Conservation (phyloP, 2,797 vertebrate genomes). For the Gadopsis bispinosus region DNA sequence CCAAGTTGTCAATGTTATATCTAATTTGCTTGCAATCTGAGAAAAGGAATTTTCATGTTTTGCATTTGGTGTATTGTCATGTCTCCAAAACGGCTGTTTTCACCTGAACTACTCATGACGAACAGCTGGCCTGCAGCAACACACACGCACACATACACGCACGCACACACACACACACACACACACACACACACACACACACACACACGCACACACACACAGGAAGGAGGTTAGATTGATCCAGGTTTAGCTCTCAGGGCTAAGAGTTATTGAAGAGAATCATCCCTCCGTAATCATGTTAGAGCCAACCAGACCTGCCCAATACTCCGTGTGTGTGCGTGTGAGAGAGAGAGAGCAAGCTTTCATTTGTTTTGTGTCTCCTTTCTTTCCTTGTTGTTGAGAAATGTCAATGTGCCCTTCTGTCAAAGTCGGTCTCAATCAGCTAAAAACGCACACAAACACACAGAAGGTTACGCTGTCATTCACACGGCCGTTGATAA, state of each 20-base stretch:
- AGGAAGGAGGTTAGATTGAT: conserved; percentile 86
- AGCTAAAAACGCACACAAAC: conserved; percentile 69
- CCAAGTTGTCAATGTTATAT: conserved; percentile 7
- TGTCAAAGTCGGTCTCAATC: conserved; percentile 83
- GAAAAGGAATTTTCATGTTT: conserved; percentile 13
- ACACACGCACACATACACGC: conserved; percentile 42
- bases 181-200: conserved; percentile 39
- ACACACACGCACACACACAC: conserved; percentile 60
- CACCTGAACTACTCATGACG: conserved; percentile 61
- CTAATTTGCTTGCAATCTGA: not conserved
- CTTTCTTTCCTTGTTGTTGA: conserved; percentile 79
- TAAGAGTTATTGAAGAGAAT: conserved; percentile 90
- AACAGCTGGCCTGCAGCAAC: conserved; percentile 70
- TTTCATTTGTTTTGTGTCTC: conserved; percentile 77
- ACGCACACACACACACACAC: conserved; percentile 15
- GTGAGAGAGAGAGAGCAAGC: conserved; percentile 27
- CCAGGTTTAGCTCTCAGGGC: conserved; percentile 87
- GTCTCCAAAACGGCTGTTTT: conserved; percentile 52
- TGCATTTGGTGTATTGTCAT: conserved; percentile 35
- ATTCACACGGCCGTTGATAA: conserved; percentile 79
- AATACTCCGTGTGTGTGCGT: conserved; percentile 60
- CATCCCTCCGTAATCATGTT: conserved; percentile 87
- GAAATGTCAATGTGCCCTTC: conserved; percentile 83
- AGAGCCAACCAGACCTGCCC: conserved; percentile 83
- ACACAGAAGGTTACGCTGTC: conserved; percentile 81